These are phyloP conservation scores for Pseudomyrmex cubaensis DNA, from an alignment of 1,140 invertebrate species.

Conservation along the genomic window DNA sequence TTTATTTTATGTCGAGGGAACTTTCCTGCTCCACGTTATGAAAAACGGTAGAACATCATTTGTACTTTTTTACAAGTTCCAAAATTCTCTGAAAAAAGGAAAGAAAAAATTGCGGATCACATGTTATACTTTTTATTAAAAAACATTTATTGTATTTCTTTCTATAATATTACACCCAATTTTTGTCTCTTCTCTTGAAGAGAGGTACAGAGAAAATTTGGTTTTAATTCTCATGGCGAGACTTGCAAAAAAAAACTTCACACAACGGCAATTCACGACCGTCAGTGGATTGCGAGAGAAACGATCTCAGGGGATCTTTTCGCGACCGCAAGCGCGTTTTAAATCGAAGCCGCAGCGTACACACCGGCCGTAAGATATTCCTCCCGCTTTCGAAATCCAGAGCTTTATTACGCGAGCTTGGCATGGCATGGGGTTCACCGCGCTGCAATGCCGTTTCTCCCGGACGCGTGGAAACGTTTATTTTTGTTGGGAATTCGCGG, in stretches of 20 bases:
- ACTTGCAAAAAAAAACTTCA: background rate
- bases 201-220: no score
- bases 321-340: background rate
- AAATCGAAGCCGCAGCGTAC: background rate
- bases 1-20: slow-evolving; percentile 14
- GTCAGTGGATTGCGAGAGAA: background rate
- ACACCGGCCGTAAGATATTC: slow-evolving; percentile 17
- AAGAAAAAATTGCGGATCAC: slow-evolving; percentile 17
- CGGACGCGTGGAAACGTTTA: slow-evolving; percentile 51
- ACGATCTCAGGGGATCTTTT: background rate
- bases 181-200: background rate
- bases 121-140: background rate
- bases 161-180: no score
- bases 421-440: background rate
- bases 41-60: background rate
- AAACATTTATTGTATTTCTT: background rate
- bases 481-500: slow-evolving; percentile 63
- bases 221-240: background rate
- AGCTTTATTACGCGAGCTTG: slow-evolving; percentile 43
- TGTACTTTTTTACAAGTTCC: slow-evolving; percentile 26
- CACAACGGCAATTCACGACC: background rate
- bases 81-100: slow-evolving; percentile 12
- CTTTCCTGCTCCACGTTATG: background rate
- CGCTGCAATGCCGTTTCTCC: background rate
- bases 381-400: slow-evolving; percentile 36